Conservation (phyloP, 2,888 invertebrate genomes). For the Thecophora atra region DNA sequence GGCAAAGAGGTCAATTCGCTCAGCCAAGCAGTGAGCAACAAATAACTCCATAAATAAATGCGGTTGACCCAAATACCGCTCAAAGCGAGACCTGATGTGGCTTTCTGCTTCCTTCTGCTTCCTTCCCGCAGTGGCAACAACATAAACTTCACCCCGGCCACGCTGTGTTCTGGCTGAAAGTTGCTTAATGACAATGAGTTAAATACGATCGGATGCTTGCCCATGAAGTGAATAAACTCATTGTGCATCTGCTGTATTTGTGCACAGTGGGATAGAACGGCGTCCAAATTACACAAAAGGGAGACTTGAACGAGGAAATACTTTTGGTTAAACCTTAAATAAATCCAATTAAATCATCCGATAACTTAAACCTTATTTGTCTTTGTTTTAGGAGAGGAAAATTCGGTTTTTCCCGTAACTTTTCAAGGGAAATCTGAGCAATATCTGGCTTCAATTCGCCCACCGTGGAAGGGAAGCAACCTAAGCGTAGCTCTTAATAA, state of each 20-base stretch:
- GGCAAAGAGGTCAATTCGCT: background rate
- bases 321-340: too few relatives aligned
- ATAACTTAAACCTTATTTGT: too few relatives aligned
- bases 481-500: too few relatives aligned
- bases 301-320: too few relatives aligned
- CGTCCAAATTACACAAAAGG: background rate
- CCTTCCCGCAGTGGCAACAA: background rate
- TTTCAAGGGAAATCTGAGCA: too few relatives aligned
- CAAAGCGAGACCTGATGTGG: background rate
- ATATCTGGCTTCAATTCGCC: too few relatives aligned
- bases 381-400: too few relatives aligned
- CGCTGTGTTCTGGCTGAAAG: background rate
- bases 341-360: too few relatives aligned
- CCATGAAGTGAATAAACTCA: constrained; percentile 19
- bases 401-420: too few relatives aligned
- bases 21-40: constrained; percentile 12
- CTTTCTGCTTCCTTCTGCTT: background rate
- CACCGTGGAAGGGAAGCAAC: too few relatives aligned
- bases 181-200: background rate
- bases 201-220: constrained; percentile 5
- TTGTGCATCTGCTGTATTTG: background rate
- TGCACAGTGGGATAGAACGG: background rate
- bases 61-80: constrained; percentile 16
- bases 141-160: background rate
- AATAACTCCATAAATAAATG: background rate